phyloP scores from a whole-genome alignment of 2,113 vertebrate species.

The Galeopterus variegatus region DNA sequence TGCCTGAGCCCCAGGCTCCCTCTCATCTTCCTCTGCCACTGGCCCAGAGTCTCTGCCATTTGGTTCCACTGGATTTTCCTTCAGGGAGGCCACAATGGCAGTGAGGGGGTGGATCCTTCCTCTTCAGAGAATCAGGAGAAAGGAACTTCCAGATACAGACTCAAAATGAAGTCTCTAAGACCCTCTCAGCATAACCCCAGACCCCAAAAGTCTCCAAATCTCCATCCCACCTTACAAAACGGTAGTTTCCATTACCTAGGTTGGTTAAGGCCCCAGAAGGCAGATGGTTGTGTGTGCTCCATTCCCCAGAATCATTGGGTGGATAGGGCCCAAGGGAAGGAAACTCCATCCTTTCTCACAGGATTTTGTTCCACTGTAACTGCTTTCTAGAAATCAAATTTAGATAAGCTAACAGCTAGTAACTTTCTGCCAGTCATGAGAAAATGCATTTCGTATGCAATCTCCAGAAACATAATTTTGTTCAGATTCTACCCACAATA shows the following conservation, averaged over 20 bases:
- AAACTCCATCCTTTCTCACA: not conserved
- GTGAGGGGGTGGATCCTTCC: not conserved
- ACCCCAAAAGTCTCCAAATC: not conserved
- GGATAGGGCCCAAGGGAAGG: not conserved
- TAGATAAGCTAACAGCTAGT: constrained; percentile 14
- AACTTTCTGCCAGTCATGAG: not conserved
- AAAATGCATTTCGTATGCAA: not conserved
- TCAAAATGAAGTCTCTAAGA: not conserved
- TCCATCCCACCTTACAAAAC: not conserved
- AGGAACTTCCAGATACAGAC: not conserved
- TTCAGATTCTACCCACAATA: not conserved
- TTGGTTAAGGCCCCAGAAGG: not conserved
- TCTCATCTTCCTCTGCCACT: not conserved
- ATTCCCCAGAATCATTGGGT: not conserved
- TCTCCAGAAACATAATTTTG: constrained; percentile 45
- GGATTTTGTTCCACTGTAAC: not conserved
- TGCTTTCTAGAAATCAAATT: constrained; percentile 30
- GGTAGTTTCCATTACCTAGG: not conserved
- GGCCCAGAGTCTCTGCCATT: not conserved
- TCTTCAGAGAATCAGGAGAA: constrained; percentile 25
- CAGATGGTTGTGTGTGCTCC: not conserved
- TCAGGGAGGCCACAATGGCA: not conserved
- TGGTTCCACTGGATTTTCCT: not conserved
- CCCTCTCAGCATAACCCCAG: not conserved
- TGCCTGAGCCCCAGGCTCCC: not conserved